Evolutionary conservation across 1,140 invertebrate species (phyloP).

Genomic region (Bilobella aurantiaca): DNA sequence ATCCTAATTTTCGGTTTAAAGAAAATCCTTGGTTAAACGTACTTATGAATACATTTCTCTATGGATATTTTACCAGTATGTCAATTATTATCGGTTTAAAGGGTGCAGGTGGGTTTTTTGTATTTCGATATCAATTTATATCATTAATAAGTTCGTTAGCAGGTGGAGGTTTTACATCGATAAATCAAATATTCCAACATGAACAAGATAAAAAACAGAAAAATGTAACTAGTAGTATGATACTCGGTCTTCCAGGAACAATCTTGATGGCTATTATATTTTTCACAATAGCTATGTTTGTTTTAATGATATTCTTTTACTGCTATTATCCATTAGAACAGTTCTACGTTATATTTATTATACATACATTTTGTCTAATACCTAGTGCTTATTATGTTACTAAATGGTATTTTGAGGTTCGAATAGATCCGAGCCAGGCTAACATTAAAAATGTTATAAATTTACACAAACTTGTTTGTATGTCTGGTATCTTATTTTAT

Average conservation of each 20-base stretch:
- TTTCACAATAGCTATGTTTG: neutral
- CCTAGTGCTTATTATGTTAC: neutral
- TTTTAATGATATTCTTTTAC: neutral
- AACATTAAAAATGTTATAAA: neutral
- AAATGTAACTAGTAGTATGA: neutral
- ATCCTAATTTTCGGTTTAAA: neutral
- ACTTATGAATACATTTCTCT: neutral
- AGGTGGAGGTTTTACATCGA: neutral
- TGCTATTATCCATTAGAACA: neutral
- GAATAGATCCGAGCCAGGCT: neutral
- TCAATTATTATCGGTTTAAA: neutral
- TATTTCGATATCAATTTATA: neutral
- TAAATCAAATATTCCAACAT: neutral
- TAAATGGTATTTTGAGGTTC: neutral
- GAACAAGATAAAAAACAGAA: neutral
- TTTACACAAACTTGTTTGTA: neutral
- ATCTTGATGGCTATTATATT: neutral
- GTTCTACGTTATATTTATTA: neutral
- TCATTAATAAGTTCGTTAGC: neutral
- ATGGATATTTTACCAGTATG: neutral
- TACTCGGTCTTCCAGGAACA: neutral
- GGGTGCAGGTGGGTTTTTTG: neutral
- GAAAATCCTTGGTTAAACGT: neutral
- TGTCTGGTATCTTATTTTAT: neutral
- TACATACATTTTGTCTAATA: neutral